A percentile compares a stretch with the other conserved stretches of the same genome.
These are phyloP conservation scores for Potorous gilbertii DNA, from an alignment of 2,797 vertebrate species.

Conservation along the genomic window DNA sequence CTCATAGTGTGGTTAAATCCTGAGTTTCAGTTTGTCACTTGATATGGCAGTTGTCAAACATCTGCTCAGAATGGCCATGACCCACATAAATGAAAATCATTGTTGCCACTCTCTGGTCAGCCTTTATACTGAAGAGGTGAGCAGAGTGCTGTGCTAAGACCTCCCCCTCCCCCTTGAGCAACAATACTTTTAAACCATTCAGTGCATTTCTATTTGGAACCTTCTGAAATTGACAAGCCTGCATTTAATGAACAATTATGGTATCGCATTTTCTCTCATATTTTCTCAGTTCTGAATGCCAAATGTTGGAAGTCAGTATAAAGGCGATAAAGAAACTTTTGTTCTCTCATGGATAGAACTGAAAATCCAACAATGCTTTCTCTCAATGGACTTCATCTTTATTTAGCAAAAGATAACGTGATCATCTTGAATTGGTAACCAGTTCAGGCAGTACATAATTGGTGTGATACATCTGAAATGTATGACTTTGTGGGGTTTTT, in stretches of 20 bases:
- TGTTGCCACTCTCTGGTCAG: background rate
- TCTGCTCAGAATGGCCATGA: constrained; percentile 56
- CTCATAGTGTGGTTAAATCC: constrained; percentile 39
- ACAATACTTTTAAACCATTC: constrained; percentile 37
- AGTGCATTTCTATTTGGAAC: constrained; percentile 15
- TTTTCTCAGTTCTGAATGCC: background rate
- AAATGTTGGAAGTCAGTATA: background rate
- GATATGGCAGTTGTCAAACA: background rate
- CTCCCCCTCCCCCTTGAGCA: background rate
- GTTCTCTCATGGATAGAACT: background rate
- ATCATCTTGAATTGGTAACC: background rate
- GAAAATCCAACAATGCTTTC: background rate
- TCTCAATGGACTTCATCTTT: background rate
- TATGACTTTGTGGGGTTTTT: background rate
- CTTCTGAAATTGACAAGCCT: constrained; percentile 40
- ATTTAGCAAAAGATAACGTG: background rate
- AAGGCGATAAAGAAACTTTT: constrained; percentile 50
- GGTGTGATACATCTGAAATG: background rate
- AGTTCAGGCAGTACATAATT: background rate
- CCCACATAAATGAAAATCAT: constrained; percentile 40
- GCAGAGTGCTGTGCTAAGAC: background rate
- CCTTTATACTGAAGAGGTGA: constrained; percentile 24
- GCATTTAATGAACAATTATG: constrained; percentile 13
- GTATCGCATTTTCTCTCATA: background rate
- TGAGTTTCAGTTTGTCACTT: background rate